These are phyloP conservation scores for Dicentrarchus labrax DNA, from an alignment of 2,113 vertebrate genomes.

Conservation along the genomic window DNA sequence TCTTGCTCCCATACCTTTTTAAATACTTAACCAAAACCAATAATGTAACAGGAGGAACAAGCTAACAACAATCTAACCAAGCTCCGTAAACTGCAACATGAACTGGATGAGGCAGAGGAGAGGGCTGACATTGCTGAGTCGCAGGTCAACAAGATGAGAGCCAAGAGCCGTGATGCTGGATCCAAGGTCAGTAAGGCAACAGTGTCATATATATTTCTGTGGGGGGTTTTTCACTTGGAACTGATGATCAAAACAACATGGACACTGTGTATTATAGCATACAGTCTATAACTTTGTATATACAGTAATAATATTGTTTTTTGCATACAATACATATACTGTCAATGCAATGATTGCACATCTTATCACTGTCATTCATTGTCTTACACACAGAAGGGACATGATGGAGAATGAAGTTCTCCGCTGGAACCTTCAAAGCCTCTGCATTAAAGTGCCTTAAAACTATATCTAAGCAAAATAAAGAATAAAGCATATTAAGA, in stretches of 20 bases:
- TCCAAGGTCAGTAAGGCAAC: not conserved
- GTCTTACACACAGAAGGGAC: not conserved
- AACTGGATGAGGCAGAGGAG: not conserved
- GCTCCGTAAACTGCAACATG: constrained; percentile 8
- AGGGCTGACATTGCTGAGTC: constrained; percentile 15
- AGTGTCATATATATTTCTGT: no score
- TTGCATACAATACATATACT: not conserved
- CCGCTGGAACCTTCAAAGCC: not conserved
- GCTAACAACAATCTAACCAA: not conserved
- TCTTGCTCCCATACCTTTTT: not conserved
- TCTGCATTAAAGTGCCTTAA: not conserved
- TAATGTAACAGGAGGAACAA: not conserved
- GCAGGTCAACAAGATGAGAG: constrained; percentile 14
- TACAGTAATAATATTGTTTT: not conserved
- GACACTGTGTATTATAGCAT: not conserved
- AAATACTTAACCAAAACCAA: not conserved
- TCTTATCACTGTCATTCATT: not conserved
- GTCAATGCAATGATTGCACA: not conserved
- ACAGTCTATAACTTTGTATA: not conserved
- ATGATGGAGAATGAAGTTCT: not conserved
- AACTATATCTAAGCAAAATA: not conserved
- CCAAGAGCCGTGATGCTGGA: not conserved
- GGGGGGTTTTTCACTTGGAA: no score
- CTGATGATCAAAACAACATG: not conserved
- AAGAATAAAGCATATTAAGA: not conserved